phyloP scores from a whole-genome alignment of 1,140 invertebrate species.

The Dendroctonus ponderosae region DNA sequence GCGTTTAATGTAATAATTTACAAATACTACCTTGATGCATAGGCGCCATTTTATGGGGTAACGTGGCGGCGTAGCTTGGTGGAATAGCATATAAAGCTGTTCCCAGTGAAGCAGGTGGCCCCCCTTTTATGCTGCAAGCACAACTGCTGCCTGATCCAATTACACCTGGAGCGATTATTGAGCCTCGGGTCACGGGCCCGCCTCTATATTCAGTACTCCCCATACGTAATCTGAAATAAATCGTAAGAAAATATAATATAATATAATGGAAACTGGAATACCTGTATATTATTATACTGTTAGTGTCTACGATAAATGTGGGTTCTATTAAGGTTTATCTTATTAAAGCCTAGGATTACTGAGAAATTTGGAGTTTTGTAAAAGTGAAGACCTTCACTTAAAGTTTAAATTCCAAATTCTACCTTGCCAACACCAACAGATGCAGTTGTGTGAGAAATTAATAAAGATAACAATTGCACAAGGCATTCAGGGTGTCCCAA shows the following conservation, averaged over 20 bases:
- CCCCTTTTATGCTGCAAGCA: constrained; percentile 56
- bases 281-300: too few relatives aligned
- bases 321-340: too few relatives aligned
- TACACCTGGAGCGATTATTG: constrained; percentile 52
- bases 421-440: too few relatives aligned
- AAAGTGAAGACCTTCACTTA: too few relatives aligned
- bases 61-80: constrained; percentile 58
- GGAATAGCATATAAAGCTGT: constrained; percentile 54
- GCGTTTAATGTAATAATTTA: neutral
- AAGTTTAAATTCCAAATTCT: too few relatives aligned
- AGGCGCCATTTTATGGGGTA: constrained; percentile 62
- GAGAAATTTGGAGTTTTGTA: too few relatives aligned
- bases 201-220: constrained; percentile 66
- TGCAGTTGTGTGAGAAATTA: too few relatives aligned
- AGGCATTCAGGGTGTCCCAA: too few relatives aligned
- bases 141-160: constrained; percentile 54
- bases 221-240: constrained; percentile 55
- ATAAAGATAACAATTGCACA: too few relatives aligned
- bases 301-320: too few relatives aligned
- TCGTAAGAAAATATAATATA: neutral
- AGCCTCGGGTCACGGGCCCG: constrained; percentile 59
- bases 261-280: too few relatives aligned
- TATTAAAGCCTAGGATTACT: too few relatives aligned
- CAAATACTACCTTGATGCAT: constrained; percentile 43
- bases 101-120: constrained; percentile 38